Base-by-base conservation (phyloP, 2,797 vertebrate species). In the Arremon brunneinucha region DNA sequence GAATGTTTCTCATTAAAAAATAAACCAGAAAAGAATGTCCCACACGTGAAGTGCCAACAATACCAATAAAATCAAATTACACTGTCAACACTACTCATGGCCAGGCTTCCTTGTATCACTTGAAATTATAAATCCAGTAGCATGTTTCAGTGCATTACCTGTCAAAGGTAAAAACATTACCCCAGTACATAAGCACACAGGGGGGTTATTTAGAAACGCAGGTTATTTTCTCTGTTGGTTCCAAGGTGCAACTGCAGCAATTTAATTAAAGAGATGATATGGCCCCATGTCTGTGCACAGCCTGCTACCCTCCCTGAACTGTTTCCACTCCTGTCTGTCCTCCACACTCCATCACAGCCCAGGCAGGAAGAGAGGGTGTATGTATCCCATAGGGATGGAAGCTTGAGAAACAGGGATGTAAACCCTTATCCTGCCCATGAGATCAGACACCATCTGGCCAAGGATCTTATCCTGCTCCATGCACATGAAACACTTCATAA, bases 11-110 rank as follows among this genome's bases (percentile, higher is more conserved):
- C 65, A 74, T 75, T 83, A 56, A 90, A 69, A 86, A 88, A 82
- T 37, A 83, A 91, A 81, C 5, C 52, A 89, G 56, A 67, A 77
- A 85, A 93, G 13, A 80, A 87, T 67, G 89, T 86, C 71, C 92
- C 85, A 83, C n/a, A 80, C 39, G 50, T 63, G 41, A 91, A 95
- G 89, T 57, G 90, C 95, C 82, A 97, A 84, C 0, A 28, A 87
- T 63, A 96, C 53, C 77, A 97, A 97, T 97, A 97, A 97, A 97
- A 92, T 80, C 83, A 86, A 95, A 91, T 86, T 71, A 91, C 72
- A 87, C 30, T 77, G 80, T 94, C 89, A 91, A 88, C 35, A 37
- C 41, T 43, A 63, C 47, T 72, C 56, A 71, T 46, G 47, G 67
- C 39, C 46, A 70, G 46, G 46, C n/a, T 92, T 82, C 69, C 63